Evolutionary conservation across 2,113 vertebrate species (phyloP), one percentile per base, ranked within the genome.

Genomic region (Talpa occidentalis): DNA sequence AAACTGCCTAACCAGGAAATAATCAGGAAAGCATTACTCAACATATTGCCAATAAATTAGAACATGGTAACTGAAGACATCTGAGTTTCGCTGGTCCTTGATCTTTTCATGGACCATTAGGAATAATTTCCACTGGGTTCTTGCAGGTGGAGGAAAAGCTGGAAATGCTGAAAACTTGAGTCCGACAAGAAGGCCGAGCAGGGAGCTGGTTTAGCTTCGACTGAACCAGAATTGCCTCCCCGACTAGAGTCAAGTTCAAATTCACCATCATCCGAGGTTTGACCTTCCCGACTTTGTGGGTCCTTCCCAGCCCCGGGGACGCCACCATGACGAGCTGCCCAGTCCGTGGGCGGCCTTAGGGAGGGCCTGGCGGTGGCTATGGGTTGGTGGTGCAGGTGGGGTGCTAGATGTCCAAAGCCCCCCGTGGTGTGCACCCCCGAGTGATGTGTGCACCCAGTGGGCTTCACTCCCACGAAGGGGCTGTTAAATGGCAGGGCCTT

Each of bases 11-110:
- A 79, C 49, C 59, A 76, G 94, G 94, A 70, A 80, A 78, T 72
- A 86, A 94, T 79, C 86, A 94, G 94, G 91, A 97, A 96, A 91
- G 80, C 60, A 59, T 97, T 94, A 94, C 88, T 22, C 85, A 90
- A 26, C 52, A 95, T 52, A 49, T 40, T 81, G 95, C 74, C 5
- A 1, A 17, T 77, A 32, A 37, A 77, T 94, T 91, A 95, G 74
- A 69, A n/a, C 56, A 72, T 32, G 84, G 66, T 92, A 92, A 54
- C 79, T 35, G 72, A 91, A 95, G 94, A 90, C 87, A 90, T 93
- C 60, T 88, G 69, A 70, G 90, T n/a, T 0, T 4, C 19, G 81
- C 17, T 70, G 73, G 72, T 6, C 37, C 94, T 97, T 93, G 86
- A 91, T 95, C 96, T 95, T 94, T 94, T 91, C 94, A 82, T 10